Evolutionary conservation across 1,140 invertebrate species (phyloP).

Genomic region (Drosophila seguyi): DNA sequence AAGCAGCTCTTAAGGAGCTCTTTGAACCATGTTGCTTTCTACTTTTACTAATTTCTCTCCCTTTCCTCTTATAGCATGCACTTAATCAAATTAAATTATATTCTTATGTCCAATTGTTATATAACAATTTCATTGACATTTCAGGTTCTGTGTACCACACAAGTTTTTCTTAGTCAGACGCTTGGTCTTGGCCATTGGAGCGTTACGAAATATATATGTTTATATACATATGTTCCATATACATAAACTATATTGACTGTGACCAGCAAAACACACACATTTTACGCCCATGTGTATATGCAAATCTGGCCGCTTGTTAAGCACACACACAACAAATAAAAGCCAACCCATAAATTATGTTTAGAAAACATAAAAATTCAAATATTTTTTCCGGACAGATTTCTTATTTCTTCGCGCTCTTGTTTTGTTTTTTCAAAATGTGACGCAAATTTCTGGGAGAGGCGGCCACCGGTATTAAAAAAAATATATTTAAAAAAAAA

Average conservation of each 20-base stretch:
- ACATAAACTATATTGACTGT: slow-evolving; percentile 13
- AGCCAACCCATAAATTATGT: slow-evolving; percentile 40
- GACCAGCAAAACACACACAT: slow-evolving; percentile 2
- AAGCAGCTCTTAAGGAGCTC: neutral
- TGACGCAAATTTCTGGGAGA: slow-evolving; percentile 54
- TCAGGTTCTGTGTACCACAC: slow-evolving; percentile 3
- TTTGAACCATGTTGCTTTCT: neutral
- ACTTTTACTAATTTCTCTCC: neutral
- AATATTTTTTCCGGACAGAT: slow-evolving; percentile 36
- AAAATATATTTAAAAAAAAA: neutral
- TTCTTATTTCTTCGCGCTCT: slow-evolving; percentile 22
- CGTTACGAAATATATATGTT: slow-evolving; percentile 31
- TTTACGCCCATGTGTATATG: slow-evolving; percentile 11
- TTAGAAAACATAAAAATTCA: slow-evolving; percentile 41
- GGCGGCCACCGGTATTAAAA: slow-evolving; percentile 8
- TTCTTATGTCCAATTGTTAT: neutral
- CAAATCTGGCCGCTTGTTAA: slow-evolving; percentile 12
- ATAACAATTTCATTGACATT: slow-evolving; percentile 2
- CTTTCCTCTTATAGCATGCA: neutral
- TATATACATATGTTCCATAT: neutral
- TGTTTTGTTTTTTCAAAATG: slow-evolving; percentile 23
- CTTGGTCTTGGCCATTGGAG: slow-evolving; percentile 33
- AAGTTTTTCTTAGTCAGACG: slow-evolving; percentile 5
- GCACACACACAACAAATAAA: slow-evolving; percentile 18
- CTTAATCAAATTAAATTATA: neutral